Base-by-base conservation (phyloP, 2,113 vertebrate genomes). In the Actenoides lindsayi region DNA sequence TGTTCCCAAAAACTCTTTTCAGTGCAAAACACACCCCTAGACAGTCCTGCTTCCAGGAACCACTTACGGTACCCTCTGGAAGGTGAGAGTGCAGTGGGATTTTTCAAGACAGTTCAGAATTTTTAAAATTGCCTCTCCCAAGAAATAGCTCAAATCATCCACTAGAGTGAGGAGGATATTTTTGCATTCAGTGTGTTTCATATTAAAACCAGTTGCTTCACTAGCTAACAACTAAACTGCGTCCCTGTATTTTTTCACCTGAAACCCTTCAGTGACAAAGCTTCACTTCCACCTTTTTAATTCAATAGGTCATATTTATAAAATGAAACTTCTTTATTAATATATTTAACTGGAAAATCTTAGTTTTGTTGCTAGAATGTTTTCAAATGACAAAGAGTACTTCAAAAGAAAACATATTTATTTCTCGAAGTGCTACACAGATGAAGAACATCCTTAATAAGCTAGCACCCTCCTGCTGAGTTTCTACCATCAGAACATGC, bases 391-490 rank as follows among this genome's bases (percentile, higher is more conserved):
- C 57, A 85, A 89, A 90, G 44, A 90, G 27, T 59, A 91, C n/a
- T 92, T 93, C 5, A 54, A 94, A 95, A 92, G 35, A 95, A 94
- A 94, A 81, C 25, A 59, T 76, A 67, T 69, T 87, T 75, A 62
- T 96, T 97, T 94, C 82, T 93, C 11, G 44, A 96, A 97, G 89
- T 89, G 88, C 62, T 92, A 46, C 71, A 95, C 70, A 89, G 87
- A 96, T 96, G 92, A 97, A 96, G 86, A 97, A 86, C 67, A 83
- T 62, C 56, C 94, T 95, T 98, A 98, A 98, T 98, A 98, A 98
- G 90, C 65, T 97, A 39, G 42, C 77, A 85, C 74, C 70, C 85
- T 97, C 98, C 97, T 78, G 96, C 97, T 98, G 98, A 94, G 97
- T 74, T 96, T 95, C 86, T 95, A 92, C 87, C 90, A 97, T 88